Evolutionary conservation across 2,113 vertebrate genomes (phyloP).

Genomic region (Rhombomys opimus): DNA sequence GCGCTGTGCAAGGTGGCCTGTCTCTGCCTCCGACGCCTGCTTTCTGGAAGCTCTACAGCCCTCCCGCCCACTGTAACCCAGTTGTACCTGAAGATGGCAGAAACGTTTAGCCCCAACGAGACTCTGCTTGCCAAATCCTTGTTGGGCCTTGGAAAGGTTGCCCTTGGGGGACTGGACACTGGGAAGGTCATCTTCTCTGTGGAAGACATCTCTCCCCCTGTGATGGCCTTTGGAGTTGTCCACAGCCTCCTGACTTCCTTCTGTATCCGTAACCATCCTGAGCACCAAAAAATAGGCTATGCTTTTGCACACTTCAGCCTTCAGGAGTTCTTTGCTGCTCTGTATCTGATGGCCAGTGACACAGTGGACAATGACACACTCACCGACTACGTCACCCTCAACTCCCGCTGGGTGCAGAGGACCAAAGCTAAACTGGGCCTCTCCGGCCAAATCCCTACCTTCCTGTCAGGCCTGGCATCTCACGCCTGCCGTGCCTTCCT

Average conservation of each 20-base stretch:
- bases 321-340: conserved; percentile 94
- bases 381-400: conserved; percentile 89
- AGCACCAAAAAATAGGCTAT: conserved; percentile 83
- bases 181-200: conserved; percentile 89
- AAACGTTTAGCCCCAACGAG: conserved; percentile 83
- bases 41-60: conserved; percentile 67
- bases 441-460: conserved; percentile 90
- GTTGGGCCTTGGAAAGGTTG: conserved; percentile 87
- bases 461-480: conserved; percentile 92
- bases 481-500: conserved; percentile 85
- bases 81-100: conserved; percentile 91
- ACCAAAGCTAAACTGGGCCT: conserved; percentile 87
- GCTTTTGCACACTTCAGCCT: conserved; percentile 92
- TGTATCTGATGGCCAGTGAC: conserved; percentile 90
- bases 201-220: conserved; percentile 81
- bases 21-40: conserved; percentile 89
- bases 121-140: conserved; percentile 80
- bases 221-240: conserved; percentile 87
- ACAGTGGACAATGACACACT: conserved; percentile 84
- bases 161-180: conserved; percentile 88
- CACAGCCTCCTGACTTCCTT: conserved; percentile 88
- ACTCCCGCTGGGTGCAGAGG: conserved; percentile 91
- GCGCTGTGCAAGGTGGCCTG: conserved; percentile 92
- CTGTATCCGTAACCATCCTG: conserved; percentile 83
- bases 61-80: conserved; percentile 91